These are phyloP conservation scores for Vanessa atalanta DNA, from an alignment of 1,140 invertebrate species.

Conservation along the genomic window DNA sequence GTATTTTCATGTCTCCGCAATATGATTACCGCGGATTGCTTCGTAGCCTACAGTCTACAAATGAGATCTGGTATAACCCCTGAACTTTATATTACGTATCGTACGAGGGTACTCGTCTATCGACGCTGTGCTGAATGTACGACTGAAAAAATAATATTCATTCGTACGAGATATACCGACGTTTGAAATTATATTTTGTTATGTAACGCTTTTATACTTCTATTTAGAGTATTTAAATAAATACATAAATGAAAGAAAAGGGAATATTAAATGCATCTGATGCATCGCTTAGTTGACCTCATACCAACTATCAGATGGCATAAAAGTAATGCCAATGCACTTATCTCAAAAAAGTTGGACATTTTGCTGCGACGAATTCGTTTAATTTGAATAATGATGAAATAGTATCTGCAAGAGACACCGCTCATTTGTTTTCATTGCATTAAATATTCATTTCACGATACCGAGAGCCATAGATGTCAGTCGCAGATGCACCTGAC, in stretches of 20 bases:
- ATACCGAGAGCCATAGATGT: slow-evolving; percentile 53
- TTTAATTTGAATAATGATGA: slow-evolving; percentile 4
- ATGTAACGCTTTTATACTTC: background rate
- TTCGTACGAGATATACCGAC: slow-evolving; percentile 1
- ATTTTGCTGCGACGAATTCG: background rate
- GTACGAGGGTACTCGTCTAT: slow-evolving; percentile 16
- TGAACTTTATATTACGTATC: slow-evolving; percentile 37
- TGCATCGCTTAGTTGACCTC: too few relatives aligned
- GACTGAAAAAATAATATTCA: slow-evolving; percentile 1
- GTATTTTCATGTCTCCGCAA: slow-evolving; percentile 50
- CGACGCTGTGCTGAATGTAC: background rate
- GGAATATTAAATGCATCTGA: too few relatives aligned
- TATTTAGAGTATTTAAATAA: background rate
- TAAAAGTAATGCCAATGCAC: too few relatives aligned
- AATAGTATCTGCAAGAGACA: slow-evolving; percentile 30
- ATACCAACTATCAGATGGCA: too few relatives aligned
- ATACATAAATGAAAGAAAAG: background rate
- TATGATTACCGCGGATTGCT: slow-evolving; percentile 52
- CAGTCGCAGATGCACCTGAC: slow-evolving; percentile 47
- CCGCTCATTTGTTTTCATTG: slow-evolving; percentile 42
- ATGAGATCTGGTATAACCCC: slow-evolving; percentile 50
- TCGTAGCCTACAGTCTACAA: slow-evolving; percentile 45
- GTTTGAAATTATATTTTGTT: background rate
- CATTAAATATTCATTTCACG: slow-evolving; percentile 51
- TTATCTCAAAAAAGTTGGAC: too few relatives aligned